Base-by-base conservation (phyloP, 2,113 vertebrate genomes). In the Mesembrinibis cayennensis region DNA sequence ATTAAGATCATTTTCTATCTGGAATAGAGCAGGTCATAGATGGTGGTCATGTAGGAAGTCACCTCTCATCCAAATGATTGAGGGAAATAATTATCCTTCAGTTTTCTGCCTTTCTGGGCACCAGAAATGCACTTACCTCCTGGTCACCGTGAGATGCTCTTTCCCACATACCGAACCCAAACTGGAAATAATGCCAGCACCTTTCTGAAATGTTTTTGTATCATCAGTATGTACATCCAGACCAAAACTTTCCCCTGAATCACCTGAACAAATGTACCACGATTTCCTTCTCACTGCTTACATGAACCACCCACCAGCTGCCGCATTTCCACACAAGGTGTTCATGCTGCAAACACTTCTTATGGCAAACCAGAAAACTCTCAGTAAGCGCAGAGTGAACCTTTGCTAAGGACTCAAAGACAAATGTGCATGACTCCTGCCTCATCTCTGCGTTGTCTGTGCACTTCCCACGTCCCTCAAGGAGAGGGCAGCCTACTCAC, bases 131-230 rank as follows among this genome's bases (percentile, higher is more conserved):
- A 1, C 29, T 49, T 34, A 25, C 18, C 30, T 79, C 76, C 17
- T 0, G 0, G 13, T 10, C 79, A 61, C 63, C 2, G 2, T 14
- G 21, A 7, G 5, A 58, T 10, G n/a, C 22, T 42, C 45, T 38
- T 34, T 47, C 56, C 12, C 30, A 40, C 19, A 5, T 2, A 27
- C 3, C 29, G 69, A 73, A 25, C 10, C 20, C 53, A 27, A 22
- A 32, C 42, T 26, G 53, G 74, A 70, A 62, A 70, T 3, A 63
- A 67, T 1, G 2, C 47, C 63, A 77, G 73, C 59, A 58, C 18
- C 17, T 59, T 40, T 47, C 47, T 65, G 49, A 42, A 50, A 49
- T 26, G 9, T 14, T 47, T 73, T 21, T n/a, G 3, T 34, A 12
- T 9, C 71, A 84, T 5, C 74, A 69, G 6, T 9, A 76, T 36